These are phyloP conservation scores for Corynorhinus townsendii DNA, from an alignment of 2,113 vertebrate genomes.

Conservation along the genomic window DNA sequence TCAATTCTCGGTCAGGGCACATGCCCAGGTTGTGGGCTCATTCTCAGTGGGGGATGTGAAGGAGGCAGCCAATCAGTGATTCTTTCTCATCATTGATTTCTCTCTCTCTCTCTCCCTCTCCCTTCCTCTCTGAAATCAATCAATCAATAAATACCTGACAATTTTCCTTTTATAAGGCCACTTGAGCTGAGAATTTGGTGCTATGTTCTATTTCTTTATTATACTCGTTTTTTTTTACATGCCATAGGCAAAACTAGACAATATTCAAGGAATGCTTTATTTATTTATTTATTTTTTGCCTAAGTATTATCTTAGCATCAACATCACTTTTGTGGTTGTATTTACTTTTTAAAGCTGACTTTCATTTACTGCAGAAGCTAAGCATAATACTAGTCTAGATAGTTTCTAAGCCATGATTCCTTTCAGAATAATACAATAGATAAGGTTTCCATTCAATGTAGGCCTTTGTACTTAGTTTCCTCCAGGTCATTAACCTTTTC, in stretches of 20 bases:
- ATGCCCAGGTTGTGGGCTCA: too few species aligned
- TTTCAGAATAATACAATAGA: background rate
- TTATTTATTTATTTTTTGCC: background rate
- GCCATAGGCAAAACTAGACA: background rate
- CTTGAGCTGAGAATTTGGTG: background rate
- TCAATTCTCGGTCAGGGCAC: too few species aligned
- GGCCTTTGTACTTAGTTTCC: constrained; percentile 57
- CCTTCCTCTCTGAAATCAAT: too few species aligned
- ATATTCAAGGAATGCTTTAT: background rate
- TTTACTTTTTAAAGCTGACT: background rate
- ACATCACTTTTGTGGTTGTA: background rate
- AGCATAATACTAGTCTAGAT: background rate
- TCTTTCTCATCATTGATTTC: too few species aligned
- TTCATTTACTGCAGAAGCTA: background rate
- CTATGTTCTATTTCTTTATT: background rate
- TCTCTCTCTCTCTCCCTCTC: too few species aligned
- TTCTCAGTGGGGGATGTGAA: too few species aligned
- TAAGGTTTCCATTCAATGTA: constrained; percentile 60
- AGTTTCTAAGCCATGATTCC: background rate
- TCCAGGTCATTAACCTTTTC: constrained; percentile 72
- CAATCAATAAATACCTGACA: background rate
- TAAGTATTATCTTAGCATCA: background rate
- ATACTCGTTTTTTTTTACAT: background rate
- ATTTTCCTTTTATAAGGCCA: background rate
- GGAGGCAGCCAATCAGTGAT: too few species aligned